A percentile compares a stretch with the other conserved stretches of the same genome.
Evolutionary conservation across 2,113 vertebrate genomes (phyloP).

Genomic region (Sturnus vulgaris): DNA sequence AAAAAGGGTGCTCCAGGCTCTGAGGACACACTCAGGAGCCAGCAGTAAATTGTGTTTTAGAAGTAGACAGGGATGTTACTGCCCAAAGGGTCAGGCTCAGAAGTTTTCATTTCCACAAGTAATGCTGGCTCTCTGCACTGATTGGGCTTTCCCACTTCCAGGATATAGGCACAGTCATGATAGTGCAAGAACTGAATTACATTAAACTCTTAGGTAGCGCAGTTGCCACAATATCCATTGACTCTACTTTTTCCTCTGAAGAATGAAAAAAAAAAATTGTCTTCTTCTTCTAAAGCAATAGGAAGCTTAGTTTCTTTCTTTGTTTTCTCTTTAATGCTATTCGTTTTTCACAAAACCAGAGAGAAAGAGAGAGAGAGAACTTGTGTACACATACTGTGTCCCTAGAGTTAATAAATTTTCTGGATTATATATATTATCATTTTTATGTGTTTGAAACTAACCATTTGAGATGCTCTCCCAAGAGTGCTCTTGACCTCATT

Average conservation of each 20-base stretch:
- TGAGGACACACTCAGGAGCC: background rate
- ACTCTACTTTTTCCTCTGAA: background rate
- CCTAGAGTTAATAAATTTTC: background rate
- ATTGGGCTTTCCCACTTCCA: background rate
- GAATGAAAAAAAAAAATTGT: background rate
- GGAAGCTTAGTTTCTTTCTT: background rate
- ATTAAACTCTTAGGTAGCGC: background rate
- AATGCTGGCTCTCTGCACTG: background rate
- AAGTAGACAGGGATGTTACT: background rate
- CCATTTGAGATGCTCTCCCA: background rate
- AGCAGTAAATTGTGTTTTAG: background rate
- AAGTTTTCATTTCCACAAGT: background rate
- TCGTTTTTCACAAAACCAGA: background rate
- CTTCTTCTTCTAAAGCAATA: background rate
- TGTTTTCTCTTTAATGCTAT: background rate
- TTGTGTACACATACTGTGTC: background rate
- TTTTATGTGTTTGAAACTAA: background rate
- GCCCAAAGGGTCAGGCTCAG: background rate
- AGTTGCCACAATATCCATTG: background rate
- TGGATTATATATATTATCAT: background rate
- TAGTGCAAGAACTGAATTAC: background rate
- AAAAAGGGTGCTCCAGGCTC: background rate
- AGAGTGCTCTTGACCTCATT: background rate
- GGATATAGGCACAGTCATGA: background rate
- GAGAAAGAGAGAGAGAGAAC: background rate